These are phyloP conservation scores for Notechis scutatus DNA, from an alignment of 2,113 vertebrate genomes.

Conservation along the genomic window DNA sequence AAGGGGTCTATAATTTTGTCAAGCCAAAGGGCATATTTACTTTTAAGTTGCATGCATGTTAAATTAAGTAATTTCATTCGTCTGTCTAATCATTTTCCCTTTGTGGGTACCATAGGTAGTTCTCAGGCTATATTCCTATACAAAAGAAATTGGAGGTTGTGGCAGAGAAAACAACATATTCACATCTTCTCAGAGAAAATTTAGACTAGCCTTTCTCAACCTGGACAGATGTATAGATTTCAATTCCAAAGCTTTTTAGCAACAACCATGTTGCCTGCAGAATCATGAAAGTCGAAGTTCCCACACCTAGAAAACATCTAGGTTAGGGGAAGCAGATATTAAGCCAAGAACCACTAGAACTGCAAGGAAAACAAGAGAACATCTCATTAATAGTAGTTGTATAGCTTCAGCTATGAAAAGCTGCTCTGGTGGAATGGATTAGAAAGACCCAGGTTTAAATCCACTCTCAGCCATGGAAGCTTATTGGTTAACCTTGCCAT, in stretches of 20 bases:
- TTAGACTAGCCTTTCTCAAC: background rate
- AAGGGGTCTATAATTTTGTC: background rate
- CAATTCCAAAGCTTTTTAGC: background rate
- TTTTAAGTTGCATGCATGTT: background rate
- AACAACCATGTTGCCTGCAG: background rate
- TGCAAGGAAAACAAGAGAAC: background rate
- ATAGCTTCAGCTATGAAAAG: background rate
- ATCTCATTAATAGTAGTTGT: background rate
- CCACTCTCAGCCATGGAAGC: background rate
- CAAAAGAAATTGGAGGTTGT: background rate
- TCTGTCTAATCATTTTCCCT: background rate
- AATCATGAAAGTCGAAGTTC: background rate
- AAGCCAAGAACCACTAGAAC: background rate
- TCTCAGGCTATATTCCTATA: background rate
- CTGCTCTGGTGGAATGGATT: background rate
- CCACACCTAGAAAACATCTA: background rate
- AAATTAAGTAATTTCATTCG: background rate
- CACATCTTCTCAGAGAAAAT: background rate
- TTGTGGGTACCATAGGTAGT: background rate
- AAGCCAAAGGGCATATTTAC: background rate
- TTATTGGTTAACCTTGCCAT: background rate
- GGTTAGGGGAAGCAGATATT: background rate
- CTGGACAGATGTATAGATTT: background rate
- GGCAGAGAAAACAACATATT: background rate
- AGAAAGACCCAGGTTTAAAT: background rate